phyloP scores from a whole-genome alignment of 2,797 vertebrate species.

The Heliangelus exortis region DNA sequence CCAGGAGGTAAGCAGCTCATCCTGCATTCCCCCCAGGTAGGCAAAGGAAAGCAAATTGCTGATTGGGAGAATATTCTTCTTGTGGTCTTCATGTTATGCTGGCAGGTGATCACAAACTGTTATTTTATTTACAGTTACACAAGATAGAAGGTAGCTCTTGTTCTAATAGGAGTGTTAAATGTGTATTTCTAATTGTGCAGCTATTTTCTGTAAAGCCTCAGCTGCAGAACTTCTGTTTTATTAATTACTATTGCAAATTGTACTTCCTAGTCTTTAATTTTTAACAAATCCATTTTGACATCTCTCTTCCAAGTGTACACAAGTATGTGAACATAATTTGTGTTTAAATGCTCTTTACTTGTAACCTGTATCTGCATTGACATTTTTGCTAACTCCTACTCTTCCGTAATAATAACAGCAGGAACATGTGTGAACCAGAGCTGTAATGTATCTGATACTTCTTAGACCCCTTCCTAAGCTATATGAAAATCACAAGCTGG shows the following conservation, averaged over 20 bases:
- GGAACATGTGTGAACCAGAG: not conserved
- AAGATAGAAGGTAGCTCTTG: not conserved
- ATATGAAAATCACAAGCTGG: not conserved
- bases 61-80: not conserved
- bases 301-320: not conserved
- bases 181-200: not conserved
- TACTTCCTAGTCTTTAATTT: not conserved
- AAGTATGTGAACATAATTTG: not conserved
- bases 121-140: not conserved
- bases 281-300: not conserved
- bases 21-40: not conserved
- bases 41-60: not conserved
- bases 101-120: not conserved
- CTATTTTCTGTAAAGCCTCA: not conserved
- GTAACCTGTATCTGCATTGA: not conserved
- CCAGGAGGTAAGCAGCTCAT: slow-evolving; percentile 64
- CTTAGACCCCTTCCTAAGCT: not conserved
- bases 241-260: not conserved
- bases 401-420: not conserved
- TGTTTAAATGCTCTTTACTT: not conserved
- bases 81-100: not conserved
- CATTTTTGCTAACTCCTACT: not conserved
- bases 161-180: not conserved
- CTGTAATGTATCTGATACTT: not conserved
- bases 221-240: not conserved